Percentiles rank a stretch among this genome's conserved stretches.
Conservation (phyloP, 30 jellyfish, hydroid and myxozoan genomes). For the Cassiopea andromeda region DNA sequence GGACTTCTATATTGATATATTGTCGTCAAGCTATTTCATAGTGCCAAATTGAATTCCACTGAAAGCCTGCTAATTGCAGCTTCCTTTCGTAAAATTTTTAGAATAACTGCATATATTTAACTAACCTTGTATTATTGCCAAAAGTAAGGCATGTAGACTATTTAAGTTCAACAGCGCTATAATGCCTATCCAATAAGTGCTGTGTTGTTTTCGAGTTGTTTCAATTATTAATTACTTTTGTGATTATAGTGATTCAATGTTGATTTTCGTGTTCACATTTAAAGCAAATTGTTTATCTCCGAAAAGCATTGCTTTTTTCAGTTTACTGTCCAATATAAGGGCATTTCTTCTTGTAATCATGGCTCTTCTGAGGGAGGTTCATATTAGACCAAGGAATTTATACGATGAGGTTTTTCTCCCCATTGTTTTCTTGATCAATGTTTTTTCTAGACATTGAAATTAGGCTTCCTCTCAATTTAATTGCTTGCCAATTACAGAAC, state of each 20-base stretch:
- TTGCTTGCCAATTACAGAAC: too few relatives aligned
- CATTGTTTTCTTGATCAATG: too few relatives aligned
- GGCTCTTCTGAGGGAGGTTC: too few relatives aligned
- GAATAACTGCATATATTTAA: background rate
- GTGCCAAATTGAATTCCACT: background rate
- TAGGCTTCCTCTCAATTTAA: too few relatives aligned
- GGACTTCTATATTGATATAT: too few relatives aligned
- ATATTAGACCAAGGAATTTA: too few relatives aligned
- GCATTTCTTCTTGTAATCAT: too few relatives aligned
- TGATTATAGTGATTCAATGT: conserved; percentile 2
- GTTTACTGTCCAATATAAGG: too few relatives aligned
- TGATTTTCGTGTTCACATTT: background rate
- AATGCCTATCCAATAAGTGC: background rate
- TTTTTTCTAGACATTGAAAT: too few relatives aligned
- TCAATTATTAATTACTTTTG: background rate
- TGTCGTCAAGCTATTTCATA: too few relatives aligned
- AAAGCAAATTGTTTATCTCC: background rate
- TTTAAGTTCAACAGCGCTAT: background rate
- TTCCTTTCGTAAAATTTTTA: background rate
- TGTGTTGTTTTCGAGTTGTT: conserved; percentile 2
- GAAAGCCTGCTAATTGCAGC: background rate
- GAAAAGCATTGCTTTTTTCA: background rate
- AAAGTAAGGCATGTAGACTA: background rate
- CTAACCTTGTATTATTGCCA: background rate
- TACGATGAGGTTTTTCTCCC: too few relatives aligned